Conservation (phyloP, 1,140 invertebrate genomes). For the Heliconius hewitsoni region DNA sequence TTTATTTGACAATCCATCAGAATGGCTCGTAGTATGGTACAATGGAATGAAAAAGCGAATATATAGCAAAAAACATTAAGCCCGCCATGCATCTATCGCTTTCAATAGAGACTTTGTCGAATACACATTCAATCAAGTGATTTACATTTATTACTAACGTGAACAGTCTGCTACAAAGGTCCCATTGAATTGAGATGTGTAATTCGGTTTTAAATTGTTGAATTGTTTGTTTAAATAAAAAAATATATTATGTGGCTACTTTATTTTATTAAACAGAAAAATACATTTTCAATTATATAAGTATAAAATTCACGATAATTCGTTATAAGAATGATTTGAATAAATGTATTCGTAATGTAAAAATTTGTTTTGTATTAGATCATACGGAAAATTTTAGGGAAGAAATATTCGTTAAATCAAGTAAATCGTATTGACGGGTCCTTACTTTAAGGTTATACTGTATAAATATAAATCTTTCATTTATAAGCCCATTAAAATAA, state of each 20-base stretch:
- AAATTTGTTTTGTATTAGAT: too few species aligned
- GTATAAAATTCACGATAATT: too few species aligned
- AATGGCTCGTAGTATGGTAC: neutral
- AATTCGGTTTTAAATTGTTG: neutral
- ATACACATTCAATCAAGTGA: slow-evolving; percentile 33
- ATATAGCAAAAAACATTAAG: slow-evolving; percentile 7
- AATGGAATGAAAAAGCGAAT: slow-evolving; percentile 17
- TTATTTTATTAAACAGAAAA: too few species aligned
- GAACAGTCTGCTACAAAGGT: slow-evolving; percentile 10
- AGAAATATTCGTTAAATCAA: too few species aligned
- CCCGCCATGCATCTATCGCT: slow-evolving; percentile 12
- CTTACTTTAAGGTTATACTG: too few species aligned
- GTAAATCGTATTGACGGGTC: too few species aligned
- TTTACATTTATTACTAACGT: slow-evolving; percentile 34
- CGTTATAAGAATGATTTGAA: too few species aligned
- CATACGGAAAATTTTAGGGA: too few species aligned
- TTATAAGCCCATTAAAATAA: too few species aligned
- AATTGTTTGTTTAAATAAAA: neutral
- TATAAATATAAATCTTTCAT: too few species aligned
- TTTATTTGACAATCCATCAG: slow-evolving; percentile 11
- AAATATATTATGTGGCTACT: neutral
- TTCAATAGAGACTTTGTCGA: slow-evolving; percentile 32
- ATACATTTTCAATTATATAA: too few species aligned
- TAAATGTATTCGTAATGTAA: too few species aligned
- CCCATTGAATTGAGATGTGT: neutral